Evolutionary conservation across 2,888 invertebrate genomes (phyloP).

Genomic region (Drosophila testacea): DNA sequence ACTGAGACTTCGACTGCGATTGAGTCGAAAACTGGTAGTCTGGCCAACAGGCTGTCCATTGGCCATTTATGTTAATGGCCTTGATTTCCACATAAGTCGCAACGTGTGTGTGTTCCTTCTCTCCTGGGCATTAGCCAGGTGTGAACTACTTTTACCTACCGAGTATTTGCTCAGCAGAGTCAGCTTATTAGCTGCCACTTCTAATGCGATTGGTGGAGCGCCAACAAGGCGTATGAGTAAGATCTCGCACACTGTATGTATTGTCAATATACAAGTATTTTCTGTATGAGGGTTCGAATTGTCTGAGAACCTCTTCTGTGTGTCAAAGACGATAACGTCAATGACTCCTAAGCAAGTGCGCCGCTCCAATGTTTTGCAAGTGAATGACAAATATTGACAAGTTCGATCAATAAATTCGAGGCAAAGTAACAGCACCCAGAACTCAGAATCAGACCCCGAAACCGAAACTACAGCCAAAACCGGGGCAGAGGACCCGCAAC

Average conservation of each 20-base stretch:
- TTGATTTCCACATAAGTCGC: constrained; percentile 68
- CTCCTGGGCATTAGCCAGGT: constrained; percentile 55
- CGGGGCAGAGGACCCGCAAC: constrained; percentile 1
- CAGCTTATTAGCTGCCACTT: constrained; percentile 68
- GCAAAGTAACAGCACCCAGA: constrained; percentile 10
- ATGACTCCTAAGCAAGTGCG: constrained; percentile 72
- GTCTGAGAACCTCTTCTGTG: constrained; percentile 7
- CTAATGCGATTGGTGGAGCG: constrained; percentile 64
- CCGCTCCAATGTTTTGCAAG: constrained; percentile 58
- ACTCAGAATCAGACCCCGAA: neutral
- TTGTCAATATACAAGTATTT: constrained; percentile 48
- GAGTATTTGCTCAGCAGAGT: constrained; percentile 40
- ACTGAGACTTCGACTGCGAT: constrained; percentile 6
- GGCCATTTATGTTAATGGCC: constrained; percentile 75
- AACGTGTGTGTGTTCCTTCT: neutral
- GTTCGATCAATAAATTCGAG: constrained; percentile 59
- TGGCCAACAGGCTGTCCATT: constrained; percentile 35
- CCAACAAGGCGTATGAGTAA: constrained; percentile 74
- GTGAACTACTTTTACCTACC: constrained; percentile 74
- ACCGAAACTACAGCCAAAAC: neutral
- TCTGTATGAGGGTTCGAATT: constrained; percentile 24
- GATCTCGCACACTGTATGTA: constrained; percentile 58
- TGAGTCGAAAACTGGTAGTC: constrained; percentile 29
- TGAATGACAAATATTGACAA: constrained; percentile 75
- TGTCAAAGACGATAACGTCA: constrained; percentile 42